phyloP scores from a whole-genome alignment of 2,113 vertebrate genomes.

The Pagrus major region DNA sequence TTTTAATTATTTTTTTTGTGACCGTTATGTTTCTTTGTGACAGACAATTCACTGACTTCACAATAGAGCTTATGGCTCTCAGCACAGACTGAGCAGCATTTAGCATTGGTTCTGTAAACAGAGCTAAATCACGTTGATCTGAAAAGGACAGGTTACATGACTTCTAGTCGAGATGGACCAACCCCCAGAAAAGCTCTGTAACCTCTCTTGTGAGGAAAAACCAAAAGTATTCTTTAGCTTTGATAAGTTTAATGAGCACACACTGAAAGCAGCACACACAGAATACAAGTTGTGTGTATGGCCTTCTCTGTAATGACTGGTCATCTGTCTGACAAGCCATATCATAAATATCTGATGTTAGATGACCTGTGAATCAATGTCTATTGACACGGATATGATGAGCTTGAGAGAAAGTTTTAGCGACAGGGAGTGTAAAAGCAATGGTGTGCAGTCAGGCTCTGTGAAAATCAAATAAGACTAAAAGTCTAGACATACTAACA shows the following conservation, averaged over 20 bases:
- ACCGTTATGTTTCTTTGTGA: neutral
- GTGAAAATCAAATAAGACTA: neutral
- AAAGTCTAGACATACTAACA: neutral
- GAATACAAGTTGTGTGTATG: slow-evolving; percentile 12
- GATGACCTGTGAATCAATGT: slow-evolving; percentile 40
- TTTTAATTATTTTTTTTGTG: neutral
- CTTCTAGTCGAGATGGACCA: neutral
- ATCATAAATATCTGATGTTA: slow-evolving; percentile 25
- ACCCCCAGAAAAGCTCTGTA: neutral
- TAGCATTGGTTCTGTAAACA: neutral
- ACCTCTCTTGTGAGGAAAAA: neutral
- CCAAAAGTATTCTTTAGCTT: neutral
- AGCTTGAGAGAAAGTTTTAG: slow-evolving; percentile 28
- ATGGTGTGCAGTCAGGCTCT: neutral
- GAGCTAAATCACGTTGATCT: neutral
- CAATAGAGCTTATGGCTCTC: neutral
- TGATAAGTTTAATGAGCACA: slow-evolving; percentile 16
- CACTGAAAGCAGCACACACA: slow-evolving; percentile 3
- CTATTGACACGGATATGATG: slow-evolving; percentile 33
- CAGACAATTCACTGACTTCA: neutral
- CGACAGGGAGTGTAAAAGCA: slow-evolving; percentile 11
- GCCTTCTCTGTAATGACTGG: slow-evolving; percentile 30
- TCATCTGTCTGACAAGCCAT: slow-evolving; percentile 40
- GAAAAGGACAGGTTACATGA: slow-evolving; percentile 1
- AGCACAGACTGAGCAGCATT: neutral